A percentile compares a stretch with the other conserved stretches of the same genome.
Conservation (phyloP, 2,113 vertebrate genomes). For the Hyperopisus bebe region DNA sequence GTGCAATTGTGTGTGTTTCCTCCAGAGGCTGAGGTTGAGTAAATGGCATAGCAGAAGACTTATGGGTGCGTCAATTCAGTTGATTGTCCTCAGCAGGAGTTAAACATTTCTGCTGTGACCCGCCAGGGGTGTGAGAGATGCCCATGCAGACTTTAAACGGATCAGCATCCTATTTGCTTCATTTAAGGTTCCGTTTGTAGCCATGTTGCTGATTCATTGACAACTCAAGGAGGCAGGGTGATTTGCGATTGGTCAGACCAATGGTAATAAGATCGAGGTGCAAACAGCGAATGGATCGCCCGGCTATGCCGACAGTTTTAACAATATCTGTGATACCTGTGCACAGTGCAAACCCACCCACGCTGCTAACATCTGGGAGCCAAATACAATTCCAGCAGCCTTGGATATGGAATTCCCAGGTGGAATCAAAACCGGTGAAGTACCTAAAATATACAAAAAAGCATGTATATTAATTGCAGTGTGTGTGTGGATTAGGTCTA, state of each 20-base stretch:
- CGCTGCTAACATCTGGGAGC: neutral
- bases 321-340: neutral
- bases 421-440: neutral
- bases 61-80: neutral
- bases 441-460: neutral
- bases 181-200: neutral
- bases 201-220: neutral
- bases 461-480: neutral
- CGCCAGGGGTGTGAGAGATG: neutral
- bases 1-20: slow-evolving; percentile 36
- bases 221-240: neutral
- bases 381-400: neutral
- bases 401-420: neutral
- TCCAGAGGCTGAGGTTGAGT: slow-evolving; percentile 38
- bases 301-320: neutral
- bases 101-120: slow-evolving; percentile 36
- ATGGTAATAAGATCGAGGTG: neutral
- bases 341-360: neutral
- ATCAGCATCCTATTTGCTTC: neutral
- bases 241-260: neutral
- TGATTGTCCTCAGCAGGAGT: slow-evolving; percentile 13
- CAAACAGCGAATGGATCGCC: neutral
- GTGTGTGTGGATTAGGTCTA: too few relatives aligned
- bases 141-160: neutral
- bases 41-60: neutral